These are phyloP conservation scores for Micrastur ruficollis DNA, from an alignment of 2,797 vertebrate genomes.

Conservation along the genomic window DNA sequence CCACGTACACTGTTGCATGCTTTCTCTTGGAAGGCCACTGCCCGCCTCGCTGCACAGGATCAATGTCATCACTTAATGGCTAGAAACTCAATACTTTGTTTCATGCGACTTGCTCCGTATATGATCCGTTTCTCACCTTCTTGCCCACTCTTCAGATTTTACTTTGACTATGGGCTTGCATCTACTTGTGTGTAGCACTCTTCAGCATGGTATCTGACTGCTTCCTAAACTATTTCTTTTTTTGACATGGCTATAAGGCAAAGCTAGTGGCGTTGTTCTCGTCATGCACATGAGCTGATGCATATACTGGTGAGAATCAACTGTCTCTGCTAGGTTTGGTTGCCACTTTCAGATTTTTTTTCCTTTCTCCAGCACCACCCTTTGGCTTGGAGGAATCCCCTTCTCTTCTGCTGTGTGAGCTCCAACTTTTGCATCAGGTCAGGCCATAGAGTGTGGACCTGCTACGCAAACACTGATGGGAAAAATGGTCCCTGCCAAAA, in stretches of 20 bases:
- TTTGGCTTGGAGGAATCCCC: neutral
- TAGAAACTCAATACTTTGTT: neutral
- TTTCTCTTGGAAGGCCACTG: neutral
- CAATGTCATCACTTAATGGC: neutral
- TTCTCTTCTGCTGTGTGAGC: neutral
- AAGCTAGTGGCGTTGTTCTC: neutral
- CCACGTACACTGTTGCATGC: accelerated
- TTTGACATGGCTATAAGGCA: neutral
- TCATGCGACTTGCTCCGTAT: neutral
- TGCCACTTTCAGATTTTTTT: neutral
- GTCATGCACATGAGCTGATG: neutral
- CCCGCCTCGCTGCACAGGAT: neutral
- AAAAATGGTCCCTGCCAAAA: neutral
- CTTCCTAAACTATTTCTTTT: neutral
- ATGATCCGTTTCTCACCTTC: neutral
- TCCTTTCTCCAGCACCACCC: neutral
- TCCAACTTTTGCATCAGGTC: neutral
- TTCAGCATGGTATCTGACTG: neutral
- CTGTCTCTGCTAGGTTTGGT: neutral
- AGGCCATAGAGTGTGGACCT: neutral
- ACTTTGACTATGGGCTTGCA: neutral
- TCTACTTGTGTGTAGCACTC: neutral
- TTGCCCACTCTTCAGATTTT: neutral
- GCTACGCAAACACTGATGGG: neutral
- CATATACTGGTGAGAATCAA: neutral